Conservation (phyloP, 2,113 vertebrate genomes). For the Delphinapterus leucas region DNA sequence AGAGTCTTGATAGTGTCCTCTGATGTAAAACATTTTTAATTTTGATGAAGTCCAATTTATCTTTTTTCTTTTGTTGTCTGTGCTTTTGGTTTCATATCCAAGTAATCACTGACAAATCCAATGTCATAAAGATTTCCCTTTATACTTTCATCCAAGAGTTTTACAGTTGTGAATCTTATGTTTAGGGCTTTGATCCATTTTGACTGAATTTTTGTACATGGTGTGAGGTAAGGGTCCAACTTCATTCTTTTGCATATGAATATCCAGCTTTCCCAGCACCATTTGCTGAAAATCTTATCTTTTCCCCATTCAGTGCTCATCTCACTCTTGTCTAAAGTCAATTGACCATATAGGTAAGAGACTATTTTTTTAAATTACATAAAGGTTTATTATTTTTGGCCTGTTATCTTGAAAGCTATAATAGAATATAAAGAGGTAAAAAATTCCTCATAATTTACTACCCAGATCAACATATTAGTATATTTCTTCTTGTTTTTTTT, state of each 20-base stretch:
- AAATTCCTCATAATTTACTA: neutral
- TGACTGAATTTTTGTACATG: neutral
- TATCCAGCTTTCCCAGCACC: neutral
- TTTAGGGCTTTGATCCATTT: neutral
- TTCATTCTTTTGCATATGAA: neutral
- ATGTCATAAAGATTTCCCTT: neutral
- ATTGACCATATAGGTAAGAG: neutral
- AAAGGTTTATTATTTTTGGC: neutral
- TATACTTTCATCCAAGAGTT: neutral
- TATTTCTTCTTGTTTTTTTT: neutral
- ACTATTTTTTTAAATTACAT: neutral
- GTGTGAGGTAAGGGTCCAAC: neutral
- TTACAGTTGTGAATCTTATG: neutral
- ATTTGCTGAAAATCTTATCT: neutral
- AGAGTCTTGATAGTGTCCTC: neutral
- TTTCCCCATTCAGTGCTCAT: neutral
- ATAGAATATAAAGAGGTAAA: neutral
- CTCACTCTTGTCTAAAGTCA: neutral
- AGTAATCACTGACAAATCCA: neutral
- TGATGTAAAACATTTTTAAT: neutral
- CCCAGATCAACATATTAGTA: neutral
- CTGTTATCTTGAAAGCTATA: neutral
- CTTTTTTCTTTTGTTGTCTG: constrained; percentile 1
- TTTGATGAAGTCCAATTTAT: neutral
- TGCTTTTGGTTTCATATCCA: neutral